phyloP scores from a whole-genome alignment of 2,113 vertebrate species.

The Marcusenius ussheri region DNA sequence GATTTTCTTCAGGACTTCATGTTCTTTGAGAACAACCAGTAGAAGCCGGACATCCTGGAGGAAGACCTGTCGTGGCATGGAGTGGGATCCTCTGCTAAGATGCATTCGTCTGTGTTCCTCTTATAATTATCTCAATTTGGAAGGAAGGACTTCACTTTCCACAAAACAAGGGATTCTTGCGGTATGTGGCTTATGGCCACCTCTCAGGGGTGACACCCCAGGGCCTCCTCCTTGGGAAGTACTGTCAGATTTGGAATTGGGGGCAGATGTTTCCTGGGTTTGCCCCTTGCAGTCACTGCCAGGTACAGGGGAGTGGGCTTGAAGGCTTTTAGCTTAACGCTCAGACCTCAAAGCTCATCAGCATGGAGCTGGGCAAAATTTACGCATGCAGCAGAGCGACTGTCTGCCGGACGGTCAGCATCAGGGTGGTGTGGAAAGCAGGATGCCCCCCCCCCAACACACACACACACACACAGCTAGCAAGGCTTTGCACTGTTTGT shows the following conservation, averaged over 20 bases:
- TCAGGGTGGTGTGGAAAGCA: not conserved
- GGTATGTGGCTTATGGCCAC: not conserved
- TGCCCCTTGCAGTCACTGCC: not conserved
- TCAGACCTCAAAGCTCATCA: not conserved
- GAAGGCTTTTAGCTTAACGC: not conserved
- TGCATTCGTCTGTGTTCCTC: not conserved
- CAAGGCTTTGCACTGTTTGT: not conserved
- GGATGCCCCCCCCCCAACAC: not conserved
- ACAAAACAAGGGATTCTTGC: conserved; percentile 2
- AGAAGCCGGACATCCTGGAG: conserved; percentile 29
- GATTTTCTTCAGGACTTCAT: conserved; percentile 71
- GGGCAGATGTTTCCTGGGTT: not conserved
- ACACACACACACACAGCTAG: not conserved
- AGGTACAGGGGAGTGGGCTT: not conserved
- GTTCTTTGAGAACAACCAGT: conserved; percentile 68
- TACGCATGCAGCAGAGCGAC: not conserved
- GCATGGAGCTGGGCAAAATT: not conserved
- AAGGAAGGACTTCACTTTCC: not conserved
- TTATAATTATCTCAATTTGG: not conserved
- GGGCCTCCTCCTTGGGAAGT: not conserved
- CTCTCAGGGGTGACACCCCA: not conserved
- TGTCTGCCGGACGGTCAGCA: not conserved
- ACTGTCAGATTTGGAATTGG: not conserved
- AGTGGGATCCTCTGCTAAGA: not conserved
- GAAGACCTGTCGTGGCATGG: not conserved